A percentile compares a stretch with the other conserved stretches of the same genome.
These are phyloP conservation scores for Nipponia nippon DNA, from an alignment of 2,113 vertebrate species.

Conservation along the genomic window DNA sequence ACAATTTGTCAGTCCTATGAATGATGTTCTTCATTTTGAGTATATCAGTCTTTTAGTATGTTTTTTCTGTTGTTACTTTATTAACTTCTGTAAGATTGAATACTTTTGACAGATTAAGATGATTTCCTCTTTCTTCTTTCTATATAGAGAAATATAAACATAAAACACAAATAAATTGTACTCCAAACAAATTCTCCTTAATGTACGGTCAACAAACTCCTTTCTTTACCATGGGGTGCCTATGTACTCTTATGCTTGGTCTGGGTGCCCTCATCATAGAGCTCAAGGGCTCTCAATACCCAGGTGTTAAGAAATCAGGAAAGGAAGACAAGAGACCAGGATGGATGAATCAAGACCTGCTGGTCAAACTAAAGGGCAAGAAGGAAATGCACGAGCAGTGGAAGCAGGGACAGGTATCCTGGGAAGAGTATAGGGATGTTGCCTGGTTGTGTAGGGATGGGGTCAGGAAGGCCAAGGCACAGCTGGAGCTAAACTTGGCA, in stretches of 20 bases:
- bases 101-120: not conserved
- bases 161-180: not conserved
- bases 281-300: no score
- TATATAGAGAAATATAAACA: not conserved
- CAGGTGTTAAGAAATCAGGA: no score
- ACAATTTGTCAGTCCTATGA: not conserved
- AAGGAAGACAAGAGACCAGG: no score
- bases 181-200: not conserved
- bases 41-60: not conserved
- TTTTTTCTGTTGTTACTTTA: not conserved
- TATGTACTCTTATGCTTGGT: not conserved
- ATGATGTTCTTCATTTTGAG: not conserved
- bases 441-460: no score
- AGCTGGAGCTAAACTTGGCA: no score
- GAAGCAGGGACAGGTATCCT: no score
- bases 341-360: no score
- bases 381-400: no score
- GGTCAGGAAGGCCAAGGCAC: no score
- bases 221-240: not conserved
- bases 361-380: no score
- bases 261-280: not conserved
- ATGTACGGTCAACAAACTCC: not conserved
- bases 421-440: no score
- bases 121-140: not conserved
- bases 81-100: not conserved